Evolutionary conservation across 2,888 invertebrate species (phyloP).

Genomic region (Acanthosoma haemorrhoidale): DNA sequence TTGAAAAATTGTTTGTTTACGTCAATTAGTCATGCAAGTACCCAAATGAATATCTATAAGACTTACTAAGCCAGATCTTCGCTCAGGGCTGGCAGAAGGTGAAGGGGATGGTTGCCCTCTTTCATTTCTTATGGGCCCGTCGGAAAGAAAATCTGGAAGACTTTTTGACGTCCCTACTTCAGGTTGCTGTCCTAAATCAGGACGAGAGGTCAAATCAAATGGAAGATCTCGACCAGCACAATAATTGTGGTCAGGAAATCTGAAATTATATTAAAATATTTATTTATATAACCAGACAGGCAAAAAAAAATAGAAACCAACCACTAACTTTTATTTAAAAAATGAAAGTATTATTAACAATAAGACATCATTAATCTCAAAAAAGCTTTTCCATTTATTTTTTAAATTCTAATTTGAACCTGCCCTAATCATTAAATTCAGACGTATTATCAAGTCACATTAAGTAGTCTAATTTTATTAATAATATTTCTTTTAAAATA

Average conservation of each 20-base stretch:
- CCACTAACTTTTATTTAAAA: too few relatives aligned
- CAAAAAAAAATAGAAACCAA: too few relatives aligned
- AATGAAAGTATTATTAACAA: too few relatives aligned
- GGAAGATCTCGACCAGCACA: slow-evolving; percentile 30
- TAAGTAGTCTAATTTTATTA: too few relatives aligned
- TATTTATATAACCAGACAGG: too few relatives aligned
- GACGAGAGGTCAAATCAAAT: slow-evolving; percentile 34
- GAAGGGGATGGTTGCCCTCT: slow-evolving; percentile 22
- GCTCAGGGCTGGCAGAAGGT: slow-evolving; percentile 30
- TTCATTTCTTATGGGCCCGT: slow-evolving; percentile 57
- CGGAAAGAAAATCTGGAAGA: slow-evolving; percentile 66
- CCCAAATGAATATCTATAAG: background rate
- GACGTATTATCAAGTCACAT: too few relatives aligned
- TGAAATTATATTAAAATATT: background rate
- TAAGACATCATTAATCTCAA: too few relatives aligned
- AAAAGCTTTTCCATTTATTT: too few relatives aligned
- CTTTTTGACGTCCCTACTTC: slow-evolving; percentile 39
- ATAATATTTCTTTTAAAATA: too few relatives aligned
- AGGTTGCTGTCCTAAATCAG: slow-evolving; percentile 32
- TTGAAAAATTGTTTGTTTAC: too few relatives aligned
- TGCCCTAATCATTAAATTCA: too few relatives aligned
- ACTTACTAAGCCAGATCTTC: slow-evolving; percentile 31
- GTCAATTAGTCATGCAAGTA: background rate
- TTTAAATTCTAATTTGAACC: too few relatives aligned
- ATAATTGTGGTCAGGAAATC: slow-evolving; percentile 10